A percentile compares a stretch with the other conserved stretches of the same genome.
phyloP scores from a whole-genome alignment of 2,888 invertebrate genomes.

The Cephus sareptanus region DNA sequence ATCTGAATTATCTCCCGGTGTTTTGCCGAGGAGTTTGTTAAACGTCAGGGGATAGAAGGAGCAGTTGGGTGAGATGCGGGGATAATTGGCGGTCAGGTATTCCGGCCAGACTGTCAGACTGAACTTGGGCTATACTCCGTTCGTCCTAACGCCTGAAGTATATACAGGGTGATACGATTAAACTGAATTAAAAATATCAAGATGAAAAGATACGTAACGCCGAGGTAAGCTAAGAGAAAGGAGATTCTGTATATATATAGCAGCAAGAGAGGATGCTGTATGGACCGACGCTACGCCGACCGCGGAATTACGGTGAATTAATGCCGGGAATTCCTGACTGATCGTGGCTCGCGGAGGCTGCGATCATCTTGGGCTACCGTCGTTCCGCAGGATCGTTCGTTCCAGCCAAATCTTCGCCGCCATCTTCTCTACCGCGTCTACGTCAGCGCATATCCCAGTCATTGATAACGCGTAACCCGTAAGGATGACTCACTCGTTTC shows the following conservation, averaged over 20 bases:
- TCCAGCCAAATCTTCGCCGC: background rate
- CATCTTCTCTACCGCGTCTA: background rate
- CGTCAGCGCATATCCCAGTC: background rate
- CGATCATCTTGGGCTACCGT: background rate
- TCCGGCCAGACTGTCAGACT: conserved; percentile 21
- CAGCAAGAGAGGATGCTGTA: background rate
- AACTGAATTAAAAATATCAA: background rate
- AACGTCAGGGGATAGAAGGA: conserved; percentile 24
- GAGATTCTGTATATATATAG: background rate
- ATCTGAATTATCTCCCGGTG: conserved; percentile 54
- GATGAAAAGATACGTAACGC: background rate
- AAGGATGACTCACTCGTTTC: background rate
- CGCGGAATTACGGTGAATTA: background rate
- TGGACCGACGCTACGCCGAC: background rate
- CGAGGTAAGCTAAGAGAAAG: background rate
- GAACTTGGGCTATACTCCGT: conserved; percentile 18
- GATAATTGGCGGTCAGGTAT: conserved; percentile 60
- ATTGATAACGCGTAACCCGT: background rate
- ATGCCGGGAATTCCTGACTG: background rate
- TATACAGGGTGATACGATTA: background rate
- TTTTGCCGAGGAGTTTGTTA: conserved; percentile 23
- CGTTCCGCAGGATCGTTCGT: background rate
- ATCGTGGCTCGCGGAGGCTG: background rate
- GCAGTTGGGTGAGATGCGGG: conserved; percentile 56
- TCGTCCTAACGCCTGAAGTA: conserved; percentile 23